phyloP scores from a whole-genome alignment of 2,888 invertebrate genomes.

The Belgica antarctica region DNA sequence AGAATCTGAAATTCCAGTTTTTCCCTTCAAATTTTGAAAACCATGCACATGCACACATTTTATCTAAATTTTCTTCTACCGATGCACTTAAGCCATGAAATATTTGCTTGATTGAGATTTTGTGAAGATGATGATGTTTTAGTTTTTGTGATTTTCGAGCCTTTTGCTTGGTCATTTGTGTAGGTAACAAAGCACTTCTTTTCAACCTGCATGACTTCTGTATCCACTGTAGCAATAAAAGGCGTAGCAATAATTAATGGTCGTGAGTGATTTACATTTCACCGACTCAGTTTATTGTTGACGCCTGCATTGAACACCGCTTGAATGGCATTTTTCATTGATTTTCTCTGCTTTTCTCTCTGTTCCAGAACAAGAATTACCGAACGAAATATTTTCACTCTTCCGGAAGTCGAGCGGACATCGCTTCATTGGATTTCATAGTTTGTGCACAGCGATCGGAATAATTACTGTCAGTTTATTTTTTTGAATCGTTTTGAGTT shows the following conservation, averaged over 20 bases:
- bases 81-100: conserved; percentile 16
- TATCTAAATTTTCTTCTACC: neutral
- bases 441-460: conserved; percentile 9
- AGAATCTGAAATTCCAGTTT: conserved; percentile 41
- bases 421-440: conserved; percentile 37
- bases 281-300: too few species aligned
- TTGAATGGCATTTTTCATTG: too few species aligned
- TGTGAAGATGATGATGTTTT: conserved; percentile 23
- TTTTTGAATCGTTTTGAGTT: too few species aligned
- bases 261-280: too few species aligned
- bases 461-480: conserved; percentile 34
- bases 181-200: neutral
- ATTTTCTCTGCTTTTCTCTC: neutral
- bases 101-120: neutral
- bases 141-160: neutral
- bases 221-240: too few species aligned
- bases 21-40: conserved; percentile 40
- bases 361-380: conserved; percentile 38
- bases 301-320: too few species aligned
- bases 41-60: conserved; percentile 38
- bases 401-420: conserved; percentile 26
- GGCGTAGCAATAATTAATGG: too few species aligned
- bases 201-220: too few species aligned
- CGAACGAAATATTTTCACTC: conserved; percentile 36
- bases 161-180: neutral